phyloP scores from a whole-genome alignment of 2,113 vertebrate species.

The Sapayoa aenigma region DNA sequence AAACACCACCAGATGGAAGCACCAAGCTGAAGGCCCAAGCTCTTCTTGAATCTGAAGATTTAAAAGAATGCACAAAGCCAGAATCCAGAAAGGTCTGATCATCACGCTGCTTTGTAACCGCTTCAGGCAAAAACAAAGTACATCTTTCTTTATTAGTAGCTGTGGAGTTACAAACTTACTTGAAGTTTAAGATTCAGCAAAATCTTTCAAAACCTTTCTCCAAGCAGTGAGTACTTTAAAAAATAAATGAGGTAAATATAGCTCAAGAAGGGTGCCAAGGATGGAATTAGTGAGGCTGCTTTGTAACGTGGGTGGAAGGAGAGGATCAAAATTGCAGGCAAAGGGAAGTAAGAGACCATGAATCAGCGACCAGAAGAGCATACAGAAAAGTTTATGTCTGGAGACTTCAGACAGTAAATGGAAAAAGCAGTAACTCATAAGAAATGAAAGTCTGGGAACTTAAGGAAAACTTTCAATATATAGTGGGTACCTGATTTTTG shows the following conservation, averaged over 20 bases:
- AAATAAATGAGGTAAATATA: constrained; percentile 19
- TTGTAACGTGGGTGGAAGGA: not conserved
- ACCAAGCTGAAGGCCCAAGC: not conserved
- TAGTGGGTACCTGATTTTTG: not conserved
- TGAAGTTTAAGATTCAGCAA: not conserved
- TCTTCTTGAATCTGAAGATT: not conserved
- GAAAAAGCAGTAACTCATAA: not conserved
- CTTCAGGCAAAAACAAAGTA: not conserved
- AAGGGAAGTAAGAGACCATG: not conserved
- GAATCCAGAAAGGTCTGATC: not conserved
- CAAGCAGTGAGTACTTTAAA: not conserved
- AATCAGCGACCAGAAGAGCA: not conserved
- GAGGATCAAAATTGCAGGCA: not conserved
- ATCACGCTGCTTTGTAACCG: not conserved
- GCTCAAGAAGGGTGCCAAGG: not conserved
- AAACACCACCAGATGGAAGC: not conserved
- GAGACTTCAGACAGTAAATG: not conserved
- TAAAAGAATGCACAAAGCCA: not conserved
- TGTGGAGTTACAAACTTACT: not conserved
- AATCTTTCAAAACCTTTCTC: not conserved
- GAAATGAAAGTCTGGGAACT: not conserved
- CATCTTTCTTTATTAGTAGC: not conserved
- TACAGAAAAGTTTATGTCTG: not conserved
- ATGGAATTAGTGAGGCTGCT: constrained; percentile 1
- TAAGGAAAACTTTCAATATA: not conserved